Percentiles rank a stretch among this genome's conserved stretches.
Evolutionary conservation across 2,113 vertebrate genomes (phyloP).

Genomic region (Xiphias gladius): DNA sequence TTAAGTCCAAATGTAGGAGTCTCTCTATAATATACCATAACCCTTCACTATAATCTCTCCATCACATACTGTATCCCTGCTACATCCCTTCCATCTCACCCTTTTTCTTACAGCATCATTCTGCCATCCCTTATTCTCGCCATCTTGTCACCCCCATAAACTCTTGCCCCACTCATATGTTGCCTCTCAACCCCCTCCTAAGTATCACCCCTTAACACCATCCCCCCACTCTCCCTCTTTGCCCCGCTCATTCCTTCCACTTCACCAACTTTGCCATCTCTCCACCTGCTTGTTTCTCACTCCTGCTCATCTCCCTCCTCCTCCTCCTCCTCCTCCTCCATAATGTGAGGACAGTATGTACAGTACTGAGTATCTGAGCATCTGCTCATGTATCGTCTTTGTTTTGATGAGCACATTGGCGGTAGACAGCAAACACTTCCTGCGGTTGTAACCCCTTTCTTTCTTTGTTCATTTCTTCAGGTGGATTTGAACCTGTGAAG

Average conservation of each 20-base stretch:
- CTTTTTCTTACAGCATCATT: conserved; percentile 43
- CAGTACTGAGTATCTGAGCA: conserved; percentile 36
- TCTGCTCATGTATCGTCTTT: conserved; percentile 31
- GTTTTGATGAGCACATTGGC: conserved; percentile 47
- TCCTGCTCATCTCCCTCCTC: conserved; percentile 22
- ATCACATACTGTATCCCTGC: not conserved
- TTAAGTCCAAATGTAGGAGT: not conserved
- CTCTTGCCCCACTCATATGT: conserved; percentile 79
- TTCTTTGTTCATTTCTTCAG: conserved; percentile 29
- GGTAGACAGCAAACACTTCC: conserved; percentile 14
- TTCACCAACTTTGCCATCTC: conserved; percentile 77
- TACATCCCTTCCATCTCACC: conserved; percentile 29
- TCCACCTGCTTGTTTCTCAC: conserved; percentile 76
- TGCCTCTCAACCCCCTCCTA: conserved; percentile 68
- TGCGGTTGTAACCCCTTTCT: conserved; percentile 7
- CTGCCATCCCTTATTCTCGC: conserved; percentile 63
- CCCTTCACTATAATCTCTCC: not conserved
- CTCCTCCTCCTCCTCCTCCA: conserved; percentile 4
- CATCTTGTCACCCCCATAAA: conserved; percentile 71
- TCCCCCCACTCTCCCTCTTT: conserved; percentile 63
- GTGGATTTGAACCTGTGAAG: conserved; percentile 30
- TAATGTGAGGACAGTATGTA: conserved; percentile 26
- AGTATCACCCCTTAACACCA: conserved; percentile 46
- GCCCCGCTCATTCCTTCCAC: conserved; percentile 77
- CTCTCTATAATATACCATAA: not conserved